Base-by-base conservation (phyloP, 2,797 vertebrate genomes). In the Tangara arthus region DNA sequence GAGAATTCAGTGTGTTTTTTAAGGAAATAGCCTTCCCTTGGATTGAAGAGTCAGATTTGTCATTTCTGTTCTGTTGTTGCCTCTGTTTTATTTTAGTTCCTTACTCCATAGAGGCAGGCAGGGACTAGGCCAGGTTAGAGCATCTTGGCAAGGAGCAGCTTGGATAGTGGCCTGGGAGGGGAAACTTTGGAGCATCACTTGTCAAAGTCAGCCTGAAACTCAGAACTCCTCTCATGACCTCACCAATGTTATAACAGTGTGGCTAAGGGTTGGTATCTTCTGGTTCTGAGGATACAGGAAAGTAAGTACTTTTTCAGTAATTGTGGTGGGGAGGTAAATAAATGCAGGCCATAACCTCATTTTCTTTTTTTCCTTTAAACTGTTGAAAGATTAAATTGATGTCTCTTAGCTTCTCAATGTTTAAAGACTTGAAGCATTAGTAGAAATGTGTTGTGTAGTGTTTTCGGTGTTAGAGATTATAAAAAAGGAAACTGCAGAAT, bases 231-330 rank as follows among this genome's bases (percentile, higher is more conserved):
- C 14, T 49, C 11, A 1, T 27, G n/a, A 53, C 49, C 39, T 75
- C 34, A 23, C 17, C 7, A 3, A 10, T 57, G 4, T 26, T 65
- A 0, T 0, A 9, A 13, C 32, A 32, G 22, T 47, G 27, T 69
- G 41, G 52, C 32, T 53, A n/a, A 53, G 60, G 12, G 11, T 46
- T 12, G 4, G 10, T 30, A 5, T 68, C 26, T 34, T 66, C 0
- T 32, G 5, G 1, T 66, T 82, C 34, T 10, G 34, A 57, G 49
- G 20, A 27, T 1, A 5, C 11, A 66, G 39, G 20, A 70, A 59
- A 66, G 9, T 15, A 30, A 64, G 20, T 69, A 3, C 1, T 57
- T 69, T 69, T 35, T 49, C 24, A 82, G n/a, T 89, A 52, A 24
- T 49, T 82, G 63, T 37, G 34, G 41, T 65, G 55, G 27, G 17